These are phyloP conservation scores for Drosophila nasuta DNA, from an alignment of 1,140 invertebrate genomes.

Conservation along the genomic window DNA sequence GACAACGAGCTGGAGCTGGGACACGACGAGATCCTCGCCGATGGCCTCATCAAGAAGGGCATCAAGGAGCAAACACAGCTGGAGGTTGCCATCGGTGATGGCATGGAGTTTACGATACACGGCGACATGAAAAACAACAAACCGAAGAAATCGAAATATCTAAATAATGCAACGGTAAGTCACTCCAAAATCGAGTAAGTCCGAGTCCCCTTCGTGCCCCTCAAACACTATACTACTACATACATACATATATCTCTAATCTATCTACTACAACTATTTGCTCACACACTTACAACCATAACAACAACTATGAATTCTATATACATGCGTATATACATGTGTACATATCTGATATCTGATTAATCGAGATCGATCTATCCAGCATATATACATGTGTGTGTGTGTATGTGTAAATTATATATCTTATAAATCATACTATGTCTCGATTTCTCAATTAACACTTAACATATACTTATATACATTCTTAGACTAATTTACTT, in stretches of 20 bases:
- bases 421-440: constrained; percentile 19
- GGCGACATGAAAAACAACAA: constrained; percentile 92
- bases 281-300: not conserved
- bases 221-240: not conserved
- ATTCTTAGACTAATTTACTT: constrained; percentile 64
- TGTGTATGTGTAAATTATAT: not conserved
- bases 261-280: not conserved
- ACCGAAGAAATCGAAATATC: constrained; percentile 89
- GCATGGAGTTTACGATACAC: constrained; percentile 96
- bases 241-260: not conserved
- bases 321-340: constrained; percentile 1
- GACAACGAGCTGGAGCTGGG: constrained; percentile 88
- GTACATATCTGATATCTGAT: not conserved
- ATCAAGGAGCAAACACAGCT: constrained; percentile 95
- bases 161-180: constrained; percentile 90
- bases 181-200: too few relatives aligned
- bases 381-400: constrained; percentile 5
- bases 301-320: not conserved
- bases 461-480: constrained; percentile 47
- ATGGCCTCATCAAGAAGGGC: constrained; percentile 93
- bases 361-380: not conserved
- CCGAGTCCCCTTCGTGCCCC: too few relatives aligned
- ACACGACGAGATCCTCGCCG: constrained; percentile 91
- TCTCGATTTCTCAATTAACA: constrained; percentile 21
- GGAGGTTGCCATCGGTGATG: constrained; percentile 95